Base-by-base conservation (phyloP, 2,888 invertebrate genomes). In the Perizoma flavofasciatum region DNA sequence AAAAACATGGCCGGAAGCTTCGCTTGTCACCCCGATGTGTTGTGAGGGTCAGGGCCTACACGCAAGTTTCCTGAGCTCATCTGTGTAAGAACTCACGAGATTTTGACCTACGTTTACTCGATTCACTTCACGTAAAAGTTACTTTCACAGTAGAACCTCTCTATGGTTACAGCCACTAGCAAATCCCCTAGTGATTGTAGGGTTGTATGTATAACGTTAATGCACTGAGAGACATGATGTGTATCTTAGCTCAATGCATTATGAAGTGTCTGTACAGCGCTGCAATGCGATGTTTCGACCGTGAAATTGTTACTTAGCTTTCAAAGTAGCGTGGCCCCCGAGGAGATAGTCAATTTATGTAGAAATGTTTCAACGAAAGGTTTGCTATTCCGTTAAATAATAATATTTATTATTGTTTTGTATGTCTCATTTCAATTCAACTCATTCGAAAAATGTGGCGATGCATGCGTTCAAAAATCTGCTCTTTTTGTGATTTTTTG, bases 171-270 rank as follows among this genome's bases (percentile, higher is more conserved):
- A 33, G 50, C 53, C 54, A 60, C 65, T 49, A 55, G 64, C 50
- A 59, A 61, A 59, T 40, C 55, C 49, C 52, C 53, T 49, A 54
- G 61, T 53, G 53, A 52, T 61, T 49, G 52, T 53, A 57, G 49
- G 57, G 55, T 46, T 55, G 52, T 46, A 55, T 46, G 35, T 51
- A 56, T 37, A 37, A 5, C 32, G 55, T 58, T 59, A 62, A 61
- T 61, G 61, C 59, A 61, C 61, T 55, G 54, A 56, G 54, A 60
- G 58, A 51, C 43, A 50, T 55, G 22, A 22, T 22, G 58, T 55
- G 55, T 59, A 55, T 55, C 48, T 44, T 51, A 61, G 61, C 59
- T 57, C 49, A 59, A 64, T 64, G 67, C 64, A 64, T 66, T 66
- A 60, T 64, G 51, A 65, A 64, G 54, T 61, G 49, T 55, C 60